Conservation (phyloP, 2,888 invertebrate species). For the Apantesis nais region DNA sequence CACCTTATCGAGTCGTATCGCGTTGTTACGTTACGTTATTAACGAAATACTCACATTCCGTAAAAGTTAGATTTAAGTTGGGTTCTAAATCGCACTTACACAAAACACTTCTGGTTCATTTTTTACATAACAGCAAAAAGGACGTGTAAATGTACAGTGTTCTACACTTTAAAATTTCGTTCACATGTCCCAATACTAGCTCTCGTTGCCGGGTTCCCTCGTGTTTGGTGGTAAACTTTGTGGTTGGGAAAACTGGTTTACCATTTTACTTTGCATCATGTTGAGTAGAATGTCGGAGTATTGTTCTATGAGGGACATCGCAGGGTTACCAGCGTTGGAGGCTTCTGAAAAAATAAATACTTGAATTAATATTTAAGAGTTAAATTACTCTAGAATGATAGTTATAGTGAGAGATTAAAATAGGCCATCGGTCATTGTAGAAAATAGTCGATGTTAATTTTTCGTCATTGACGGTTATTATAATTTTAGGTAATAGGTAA, state of each 20-base stretch:
- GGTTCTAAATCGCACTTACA: neutral
- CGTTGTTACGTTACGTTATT: neutral
- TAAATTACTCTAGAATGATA: neutral
- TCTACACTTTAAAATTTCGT: neutral
- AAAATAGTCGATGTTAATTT: neutral
- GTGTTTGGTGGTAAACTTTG: constrained; percentile 72
- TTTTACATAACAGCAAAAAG: constrained; percentile 11
- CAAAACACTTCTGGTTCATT: neutral
- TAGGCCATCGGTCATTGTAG: neutral
- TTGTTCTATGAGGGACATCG: constrained; percentile 86
- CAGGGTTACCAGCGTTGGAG: constrained; percentile 65
- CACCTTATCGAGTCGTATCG: neutral
- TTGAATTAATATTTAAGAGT: neutral
- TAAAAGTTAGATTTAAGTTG: neutral
- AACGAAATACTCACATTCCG: neutral
- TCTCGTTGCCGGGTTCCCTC: constrained; percentile 65
- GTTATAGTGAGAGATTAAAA: neutral
- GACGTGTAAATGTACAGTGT: neutral
- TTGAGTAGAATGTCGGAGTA: constrained; percentile 87
- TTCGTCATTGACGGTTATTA: neutral
- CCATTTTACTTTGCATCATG: constrained; percentile 82
- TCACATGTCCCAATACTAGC: constrained; percentile 64
- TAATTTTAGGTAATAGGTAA: too few species aligned
- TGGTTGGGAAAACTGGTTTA: constrained; percentile 73
- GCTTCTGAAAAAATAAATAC: constrained; percentile 59